A percentile compares a stretch with the other conserved stretches of the same genome.
Evolutionary conservation across 1,140 invertebrate genomes (phyloP).

Genomic region (Cotesia typhae): DNA sequence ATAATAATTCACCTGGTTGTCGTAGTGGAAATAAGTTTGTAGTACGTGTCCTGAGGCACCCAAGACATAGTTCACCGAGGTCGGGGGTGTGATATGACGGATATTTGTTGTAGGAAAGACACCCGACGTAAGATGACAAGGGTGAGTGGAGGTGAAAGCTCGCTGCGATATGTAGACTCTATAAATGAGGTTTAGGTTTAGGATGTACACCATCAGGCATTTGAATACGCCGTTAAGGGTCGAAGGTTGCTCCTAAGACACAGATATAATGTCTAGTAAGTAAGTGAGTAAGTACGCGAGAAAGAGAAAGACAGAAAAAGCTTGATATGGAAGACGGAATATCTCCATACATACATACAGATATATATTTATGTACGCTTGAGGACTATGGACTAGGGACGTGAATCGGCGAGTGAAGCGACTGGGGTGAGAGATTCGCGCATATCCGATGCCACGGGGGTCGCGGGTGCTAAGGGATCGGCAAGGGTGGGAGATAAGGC

Average conservation of each 20-base stretch:
- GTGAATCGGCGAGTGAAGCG: conserved; percentile 40
- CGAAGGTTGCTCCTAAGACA: too few species aligned
- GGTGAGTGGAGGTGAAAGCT: neutral
- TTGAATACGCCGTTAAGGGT: too few species aligned
- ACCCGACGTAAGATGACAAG: conserved; percentile 30
- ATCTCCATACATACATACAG: neutral
- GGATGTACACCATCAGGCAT: conserved; percentile 20
- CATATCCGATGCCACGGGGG: conserved; percentile 58
- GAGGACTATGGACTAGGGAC: conserved; percentile 32
- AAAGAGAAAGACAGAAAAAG: conserved; percentile 35
- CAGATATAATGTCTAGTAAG: too few species aligned
- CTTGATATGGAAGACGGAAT: conserved; percentile 10
- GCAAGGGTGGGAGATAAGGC: conserved; percentile 60
- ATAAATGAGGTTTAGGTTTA: conserved; percentile 24
- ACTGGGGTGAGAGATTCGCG: conserved; percentile 58
- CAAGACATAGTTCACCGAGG: conserved; percentile 26
- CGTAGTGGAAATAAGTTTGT: neutral
- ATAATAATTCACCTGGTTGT: too few species aligned
- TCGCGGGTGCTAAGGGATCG: conserved; percentile 39
- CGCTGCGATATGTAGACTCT: too few species aligned
- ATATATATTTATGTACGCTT: conserved; percentile 5
- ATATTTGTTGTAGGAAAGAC: conserved; percentile 12
- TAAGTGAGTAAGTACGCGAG: neutral
- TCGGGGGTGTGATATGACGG: conserved; percentile 28
- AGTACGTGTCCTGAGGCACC: conserved; percentile 12